Evolutionary conservation across 1,140 invertebrate species (phyloP), one percentile per base, ranked within the genome.

Genomic region (Formica selysi): DNA sequence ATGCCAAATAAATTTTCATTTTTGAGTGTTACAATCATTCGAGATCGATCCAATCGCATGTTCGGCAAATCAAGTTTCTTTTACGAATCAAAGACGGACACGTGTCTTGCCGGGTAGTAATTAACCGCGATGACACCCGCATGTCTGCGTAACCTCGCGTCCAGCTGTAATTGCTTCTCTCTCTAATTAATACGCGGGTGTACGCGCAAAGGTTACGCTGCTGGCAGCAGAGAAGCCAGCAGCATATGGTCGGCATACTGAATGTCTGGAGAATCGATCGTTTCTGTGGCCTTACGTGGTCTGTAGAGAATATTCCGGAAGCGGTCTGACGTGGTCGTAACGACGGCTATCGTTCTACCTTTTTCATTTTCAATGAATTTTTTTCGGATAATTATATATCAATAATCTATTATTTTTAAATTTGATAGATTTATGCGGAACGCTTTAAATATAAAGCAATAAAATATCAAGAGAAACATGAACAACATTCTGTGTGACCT

Each of bases 151-250:
- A 81, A 59, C 38, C 79, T 74, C 79, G 54, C 19, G 36, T 48
- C 41, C 54, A 26, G n/a, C 79, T 83, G 22, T 70, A 83, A 83
- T 74, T 83, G 54, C 68, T 57, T 22, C 32, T 32, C 32, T 61
- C 68, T 38, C 68, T 83, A 83, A 83, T 83, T 83, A 83, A 83
- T 83, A 29, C 68, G 36, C 54, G 51, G 2, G 26, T 26, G 16
- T 81, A 36, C 48, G 65, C 65, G 36, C 22, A 73, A 73, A 81
- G 54, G 79, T 81, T 81, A 73, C 51, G 22, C 68, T 54, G 67
- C 26, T 61, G 38, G n/a, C 22, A 48, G 68, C 22, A 19, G 79
- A 22, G 68, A 48, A 61, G 8, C 54, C 38, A n/a, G 38, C 67
- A 22, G 36, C 41, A 73, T 73, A 51, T 74, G 68, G 79, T 59